Base-by-base conservation (phyloP, 2,113 vertebrate species). In the Ancistrus triradiatus region DNA sequence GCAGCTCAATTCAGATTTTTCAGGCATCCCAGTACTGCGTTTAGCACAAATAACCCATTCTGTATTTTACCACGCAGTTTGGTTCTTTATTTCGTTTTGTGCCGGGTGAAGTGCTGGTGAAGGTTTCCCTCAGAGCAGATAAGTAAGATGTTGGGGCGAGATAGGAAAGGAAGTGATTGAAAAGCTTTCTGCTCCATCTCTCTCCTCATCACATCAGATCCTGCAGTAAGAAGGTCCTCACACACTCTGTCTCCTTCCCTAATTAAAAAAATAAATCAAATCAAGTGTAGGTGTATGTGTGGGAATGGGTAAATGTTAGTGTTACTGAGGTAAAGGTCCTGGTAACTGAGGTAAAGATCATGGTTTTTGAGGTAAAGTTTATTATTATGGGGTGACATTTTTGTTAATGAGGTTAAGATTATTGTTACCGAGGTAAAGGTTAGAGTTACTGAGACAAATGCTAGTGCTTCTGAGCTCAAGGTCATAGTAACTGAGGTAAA, bases 221-320 rank as follows among this genome's bases (percentile, higher is more conserved):
- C 38, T 50, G 55, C 55, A 60, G 33, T 33, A 19, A 63, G 46
- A 63, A 63, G 50, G 28, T 43, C 43, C 64, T 58, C 59, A 33
- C 14, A 33, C 59, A 44, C 52, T 53, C 47, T 9, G 10, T 67
- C 56, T 64, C 65, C 38, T 3, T 42, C n/a, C 25, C 74, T 84
- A 84, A 85, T 85, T 85, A 82, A 85, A 82, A 71, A 85, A 84
- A 82, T 77, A 69, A 83, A 82, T 82, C 69, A 79, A 84, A 69
- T 74, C 69, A 63, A 19, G 61, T 74, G 78, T 80, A 70, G 80
- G 83, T 48, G 53, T 15, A 19, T 37, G 59, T 60, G 33, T 35
- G 38, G 38, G 38, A 5, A n/a, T 3, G 13, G 38, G n/a, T n/a
- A n/a, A 42, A 15, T 42, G 38, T 42, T 42, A 11, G 13, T 6